Percentiles rank a stretch among this genome's conserved stretches.
phyloP scores from a whole-genome alignment of 2,888 invertebrate genomes.

The Hydriomena furcata region DNA sequence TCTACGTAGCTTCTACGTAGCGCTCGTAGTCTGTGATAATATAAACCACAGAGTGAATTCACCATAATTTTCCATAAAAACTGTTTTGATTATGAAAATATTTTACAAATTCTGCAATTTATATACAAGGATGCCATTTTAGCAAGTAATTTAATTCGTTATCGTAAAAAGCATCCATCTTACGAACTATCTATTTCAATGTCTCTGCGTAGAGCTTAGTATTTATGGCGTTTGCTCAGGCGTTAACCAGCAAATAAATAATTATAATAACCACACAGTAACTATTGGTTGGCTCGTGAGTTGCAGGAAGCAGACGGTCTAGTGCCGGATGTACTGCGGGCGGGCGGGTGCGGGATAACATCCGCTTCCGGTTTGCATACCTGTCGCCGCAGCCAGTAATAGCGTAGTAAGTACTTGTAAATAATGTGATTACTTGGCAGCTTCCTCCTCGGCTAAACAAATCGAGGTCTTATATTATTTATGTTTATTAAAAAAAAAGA shows the following conservation, averaged over 20 bases:
- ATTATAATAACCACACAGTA: constrained; percentile 5
- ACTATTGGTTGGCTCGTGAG: constrained; percentile 31
- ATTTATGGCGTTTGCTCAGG: constrained; percentile 13
- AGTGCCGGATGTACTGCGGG: constrained; percentile 43
- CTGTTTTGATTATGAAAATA: too few species aligned
- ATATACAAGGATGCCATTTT: too few species aligned
- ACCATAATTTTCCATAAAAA: too few species aligned
- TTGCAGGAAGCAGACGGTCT: constrained; percentile 48
- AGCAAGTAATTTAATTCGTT: background rate
- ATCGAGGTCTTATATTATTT: background rate
- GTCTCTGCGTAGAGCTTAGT: constrained; percentile 1
- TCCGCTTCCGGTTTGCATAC: constrained; percentile 48
- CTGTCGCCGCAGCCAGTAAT: constrained; percentile 32
- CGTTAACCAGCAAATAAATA: background rate
- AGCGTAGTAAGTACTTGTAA: constrained; percentile 20
- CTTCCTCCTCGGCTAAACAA: background rate
- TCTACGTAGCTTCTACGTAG: too few species aligned
- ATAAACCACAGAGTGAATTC: too few species aligned
- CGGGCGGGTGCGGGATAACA: constrained; percentile 47
- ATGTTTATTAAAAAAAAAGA: background rate
- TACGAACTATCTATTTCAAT: constrained; percentile 6
- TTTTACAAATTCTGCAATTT: too few species aligned
- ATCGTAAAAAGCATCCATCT: background rate
- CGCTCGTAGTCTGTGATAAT: too few species aligned
- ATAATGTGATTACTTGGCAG: constrained; percentile 11